phyloP scores from a whole-genome alignment of 2,113 vertebrate genomes.

The Antennarius striatus region DNA sequence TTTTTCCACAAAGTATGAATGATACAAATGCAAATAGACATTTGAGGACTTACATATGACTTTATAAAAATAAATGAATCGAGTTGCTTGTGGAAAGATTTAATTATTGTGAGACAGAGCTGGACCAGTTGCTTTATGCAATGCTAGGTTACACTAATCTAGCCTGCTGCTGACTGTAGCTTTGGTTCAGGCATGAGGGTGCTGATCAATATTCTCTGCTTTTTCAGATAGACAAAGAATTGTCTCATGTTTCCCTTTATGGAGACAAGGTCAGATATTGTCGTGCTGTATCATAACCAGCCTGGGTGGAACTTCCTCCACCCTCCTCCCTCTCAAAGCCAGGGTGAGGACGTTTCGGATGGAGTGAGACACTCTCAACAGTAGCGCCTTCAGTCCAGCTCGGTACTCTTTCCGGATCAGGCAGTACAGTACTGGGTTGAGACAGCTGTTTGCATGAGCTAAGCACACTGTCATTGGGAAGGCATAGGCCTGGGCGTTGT shows the following conservation, averaged over 20 bases:
- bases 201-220: not conserved
- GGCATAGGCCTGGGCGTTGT: slow-evolving; percentile 81
- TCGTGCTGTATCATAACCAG: slow-evolving; percentile 66
- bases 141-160: not conserved
- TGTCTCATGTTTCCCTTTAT: not conserved
- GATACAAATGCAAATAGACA: too few relatives aligned
- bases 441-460: slow-evolving; percentile 83
- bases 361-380: slow-evolving; percentile 70
- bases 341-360: slow-evolving; percentile 52
- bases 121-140: not conserved
- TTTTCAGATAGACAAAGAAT: not conserved
- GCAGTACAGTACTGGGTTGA: slow-evolving; percentile 85
- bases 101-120: not conserved
- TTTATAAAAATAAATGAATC: too few relatives aligned
- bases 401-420: slow-evolving; percentile 81
- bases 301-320: slow-evolving; percentile 63
- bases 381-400: slow-evolving; percentile 73
- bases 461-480: slow-evolving; percentile 83
- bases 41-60: too few relatives aligned
- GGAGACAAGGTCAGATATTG: slow-evolving; percentile 45
- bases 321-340: slow-evolving; percentile 62
- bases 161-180: not conserved
- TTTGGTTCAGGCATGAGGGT: not conserved
- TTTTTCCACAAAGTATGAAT: too few relatives aligned
- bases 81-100: too few relatives aligned